Base-by-base conservation (phyloP, 2,797 vertebrate species). In the Eulemur albifrons region DNA sequence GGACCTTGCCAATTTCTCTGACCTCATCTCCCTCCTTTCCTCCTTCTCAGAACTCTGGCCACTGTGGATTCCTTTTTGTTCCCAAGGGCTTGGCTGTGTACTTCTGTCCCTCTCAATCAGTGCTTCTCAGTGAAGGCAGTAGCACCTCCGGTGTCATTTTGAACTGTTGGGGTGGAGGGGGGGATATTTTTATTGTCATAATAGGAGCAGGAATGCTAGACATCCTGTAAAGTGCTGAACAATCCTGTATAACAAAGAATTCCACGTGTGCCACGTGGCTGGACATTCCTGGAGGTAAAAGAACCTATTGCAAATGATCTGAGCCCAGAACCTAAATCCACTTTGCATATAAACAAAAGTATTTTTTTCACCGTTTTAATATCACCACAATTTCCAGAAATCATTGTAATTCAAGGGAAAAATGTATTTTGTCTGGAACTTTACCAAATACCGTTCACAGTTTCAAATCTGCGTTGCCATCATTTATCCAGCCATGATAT, bases 361-460 rank as follows among this genome's bases (percentile, higher is more conserved):
- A 11, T 87, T 52, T 93, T 63, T 40, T 21, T 11, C 77, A 25
- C 14, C 7, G 5, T 17, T 91, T 73, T 79, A 90, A 52, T 88
- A 14, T 52, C 32, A 48, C 38, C 3, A 27, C 54, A 43, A 65
- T 73, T 90, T 94, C 23, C 1, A 38, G 61, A 85, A 95, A 93
- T 84, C n/a, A 14, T 43, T n/a, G n/a, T 50, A 89, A 87, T 67
- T 75, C 52, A 76, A 67, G 27, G 48, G 69, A 70, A 90, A 83
- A 69, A 18, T 76, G 30, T 20, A 21, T 87, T 92, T 90, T 95
- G 67, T 88, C 43, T 75, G 76, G 70, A 90, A 65, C 18, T 27
- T 88, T 32, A 73, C 38, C 25, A 57, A 76, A 38, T 40, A 50
- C 35, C 5, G 18, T 61, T 92, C 57, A 30, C 23, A 6, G 0